Evolutionary conservation across 2,888 invertebrate genomes (phyloP), one percentile per base, ranked within the genome.

Genomic region (Villa cingulata): DNA sequence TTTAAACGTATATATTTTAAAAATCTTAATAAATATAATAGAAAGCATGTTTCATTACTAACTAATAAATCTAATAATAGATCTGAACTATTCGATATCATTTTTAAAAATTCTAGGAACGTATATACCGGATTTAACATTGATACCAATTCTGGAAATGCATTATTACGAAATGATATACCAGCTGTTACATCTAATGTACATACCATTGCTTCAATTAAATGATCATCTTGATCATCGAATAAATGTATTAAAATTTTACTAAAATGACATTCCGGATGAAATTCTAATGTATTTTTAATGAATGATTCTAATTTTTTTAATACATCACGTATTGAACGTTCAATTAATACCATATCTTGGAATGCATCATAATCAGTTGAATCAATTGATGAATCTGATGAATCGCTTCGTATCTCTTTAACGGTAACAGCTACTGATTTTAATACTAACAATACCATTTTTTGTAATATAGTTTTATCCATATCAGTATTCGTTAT

Each of bases 201-300:
- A 64, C 90, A 90, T 9, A 91, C 86, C 89, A 91, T 89, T 4
- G 88, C 84, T 71, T 91, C 91, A 49, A 91, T 86, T 56, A 91
- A 70, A 59, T 86, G 87, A 67, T 91, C 91, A 62, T 91, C 90
- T 65, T 91, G 90, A 67, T 91, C 89, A 58, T 85, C 84, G 60
- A 91, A 90, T 48, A 91, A 71, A 64, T 86, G 86, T 49, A 90
- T 85, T 44, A 91, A 75, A 75, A 90, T 86, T 69, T 89, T 88
- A 1, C 88, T 86, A 55, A 90, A 80, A 18, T 86, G 83, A 53
- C 86, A 86, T 64, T 88, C 87, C 0, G 90, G 90, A 68, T 89
- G 87, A 62, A 86, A 90, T 53, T 88, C 86, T 55, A 88, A 70
- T 48, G 82, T 76, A 51, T 80, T 77, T 61, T 90, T 85, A 12